Percentiles rank a stretch among this genome's conserved stretches.
Evolutionary conservation across 2,888 invertebrate species (phyloP).

Genomic region (Loripinus fragilis): DNA sequence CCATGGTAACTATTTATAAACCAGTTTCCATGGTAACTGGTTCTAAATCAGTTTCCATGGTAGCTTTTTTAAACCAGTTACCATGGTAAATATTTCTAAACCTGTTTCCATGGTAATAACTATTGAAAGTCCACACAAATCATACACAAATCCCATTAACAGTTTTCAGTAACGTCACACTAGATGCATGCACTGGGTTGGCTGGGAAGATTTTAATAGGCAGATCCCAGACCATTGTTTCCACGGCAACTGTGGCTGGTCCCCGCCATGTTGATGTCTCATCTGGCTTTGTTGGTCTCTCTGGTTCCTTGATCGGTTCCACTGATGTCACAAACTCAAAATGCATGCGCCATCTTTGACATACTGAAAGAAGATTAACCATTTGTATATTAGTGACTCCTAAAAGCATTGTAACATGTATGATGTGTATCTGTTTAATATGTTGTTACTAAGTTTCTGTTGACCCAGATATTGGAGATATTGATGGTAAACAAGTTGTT

Average conservation of each 20-base stretch:
- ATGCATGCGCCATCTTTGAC: slow-evolving; percentile 96
- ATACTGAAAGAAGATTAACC: slow-evolving; percentile 88
- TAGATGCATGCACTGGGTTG: slow-evolving; percentile 86
- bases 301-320: slow-evolving; percentile 68
- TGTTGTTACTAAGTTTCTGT: too few species aligned
- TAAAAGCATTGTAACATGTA: too few species aligned
- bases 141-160: slow-evolving; percentile 36
- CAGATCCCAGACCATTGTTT: slow-evolving; percentile 99
- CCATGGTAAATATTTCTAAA: too few species aligned
- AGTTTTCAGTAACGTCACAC: slow-evolving; percentile 75
- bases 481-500: too few species aligned
- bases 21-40: too few species aligned
- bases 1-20: too few species aligned
- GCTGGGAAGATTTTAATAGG: slow-evolving; percentile 97
- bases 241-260: slow-evolving; percentile 93
- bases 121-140: background rate
- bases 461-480: too few species aligned
- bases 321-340: slow-evolving; percentile 93
- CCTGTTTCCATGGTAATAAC: too few species aligned
- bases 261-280: slow-evolving; percentile 90
- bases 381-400: too few species aligned
- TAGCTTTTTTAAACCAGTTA: too few species aligned
- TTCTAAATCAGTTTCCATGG: too few species aligned
- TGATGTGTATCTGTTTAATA: too few species aligned
- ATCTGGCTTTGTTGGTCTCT: slow-evolving; percentile 85